Conservation (phyloP, 2,888 invertebrate genomes). For the Caenorhabditis uteleia region DNA sequence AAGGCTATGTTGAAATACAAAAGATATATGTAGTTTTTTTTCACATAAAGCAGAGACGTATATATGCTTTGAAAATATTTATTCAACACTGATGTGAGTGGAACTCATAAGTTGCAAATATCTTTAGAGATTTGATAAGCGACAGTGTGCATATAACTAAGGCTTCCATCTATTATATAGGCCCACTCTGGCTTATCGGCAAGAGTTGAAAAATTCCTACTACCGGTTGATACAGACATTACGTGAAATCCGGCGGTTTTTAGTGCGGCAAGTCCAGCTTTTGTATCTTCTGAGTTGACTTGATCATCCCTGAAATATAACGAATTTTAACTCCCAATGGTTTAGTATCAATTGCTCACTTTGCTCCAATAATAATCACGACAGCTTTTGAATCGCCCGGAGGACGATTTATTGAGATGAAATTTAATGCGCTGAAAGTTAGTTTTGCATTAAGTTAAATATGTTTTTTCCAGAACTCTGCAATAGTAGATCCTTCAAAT, state of each 20-base stretch:
- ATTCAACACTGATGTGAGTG: too few species aligned
- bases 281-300: not conserved
- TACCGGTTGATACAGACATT: not conserved
- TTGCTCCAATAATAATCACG: slow-evolving; percentile 23
- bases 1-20: too few species aligned
- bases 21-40: too few species aligned
- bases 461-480: not conserved
- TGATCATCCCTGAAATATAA: too few species aligned
- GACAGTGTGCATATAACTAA: too few species aligned
- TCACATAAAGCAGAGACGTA: too few species aligned
- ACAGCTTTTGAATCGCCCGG: slow-evolving; percentile 10
- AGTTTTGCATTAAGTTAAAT: not conserved
- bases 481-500: not conserved
- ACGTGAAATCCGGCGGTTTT: slow-evolving; percentile 3
- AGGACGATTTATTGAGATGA: slow-evolving; percentile 12
- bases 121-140: slow-evolving; percentile 27
- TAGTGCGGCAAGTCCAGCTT: not conserved
- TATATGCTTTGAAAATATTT: too few species aligned
- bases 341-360: slow-evolving; percentile 6
- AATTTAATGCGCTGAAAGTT: slow-evolving; percentile 17
- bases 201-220: slow-evolving; percentile 3
- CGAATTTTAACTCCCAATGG: too few species aligned
- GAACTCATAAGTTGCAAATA: slow-evolving; percentile 26
- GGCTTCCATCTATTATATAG: too few species aligned
- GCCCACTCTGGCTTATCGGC: slow-evolving; percentile 6